phyloP scores from a whole-genome alignment of 2,888 invertebrate species.

The Thera obeliscata region DNA sequence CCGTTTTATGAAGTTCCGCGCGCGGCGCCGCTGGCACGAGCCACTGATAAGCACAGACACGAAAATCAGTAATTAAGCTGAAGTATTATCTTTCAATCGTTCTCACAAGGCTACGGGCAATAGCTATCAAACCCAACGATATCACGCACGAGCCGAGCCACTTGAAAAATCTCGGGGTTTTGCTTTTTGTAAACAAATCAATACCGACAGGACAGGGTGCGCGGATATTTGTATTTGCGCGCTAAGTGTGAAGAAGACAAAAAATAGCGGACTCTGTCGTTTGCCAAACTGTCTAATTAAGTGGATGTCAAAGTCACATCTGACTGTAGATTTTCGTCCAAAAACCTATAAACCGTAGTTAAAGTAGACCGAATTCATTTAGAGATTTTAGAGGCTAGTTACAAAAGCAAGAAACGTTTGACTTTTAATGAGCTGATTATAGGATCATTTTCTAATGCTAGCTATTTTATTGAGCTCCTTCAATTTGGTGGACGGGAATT shows the following conservation, averaged over 20 bases:
- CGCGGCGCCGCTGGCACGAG: constrained; percentile 69
- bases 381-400: no score
- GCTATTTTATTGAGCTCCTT: no score
- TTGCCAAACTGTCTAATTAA: not conserved
- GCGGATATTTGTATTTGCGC: constrained; percentile 56
- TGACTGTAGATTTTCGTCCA: not conserved
- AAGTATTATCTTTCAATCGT: constrained; percentile 75
- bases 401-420: no score
- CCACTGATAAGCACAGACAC: constrained; percentile 75
- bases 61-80: constrained; percentile 75
- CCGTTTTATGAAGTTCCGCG: constrained; percentile 63
- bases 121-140: constrained; percentile 51
- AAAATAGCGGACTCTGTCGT: not conserved
- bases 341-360: not conserved
- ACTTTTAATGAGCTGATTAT: no score
- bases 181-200: constrained; percentile 81
- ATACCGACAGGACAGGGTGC: constrained; percentile 58
- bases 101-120: constrained; percentile 72
- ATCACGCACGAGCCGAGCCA: constrained; percentile 46
- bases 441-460: no score
- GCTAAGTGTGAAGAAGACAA: constrained; percentile 50
- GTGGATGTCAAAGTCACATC: not conserved
- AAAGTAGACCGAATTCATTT: no score
- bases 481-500: no score
- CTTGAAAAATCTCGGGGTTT: constrained; percentile 58